Percentiles rank a stretch among this genome's conserved stretches.
Evolutionary conservation across 92 coral and sea anemone species (phyloP).

Genomic region (Hydrozoanthus gracilis): DNA sequence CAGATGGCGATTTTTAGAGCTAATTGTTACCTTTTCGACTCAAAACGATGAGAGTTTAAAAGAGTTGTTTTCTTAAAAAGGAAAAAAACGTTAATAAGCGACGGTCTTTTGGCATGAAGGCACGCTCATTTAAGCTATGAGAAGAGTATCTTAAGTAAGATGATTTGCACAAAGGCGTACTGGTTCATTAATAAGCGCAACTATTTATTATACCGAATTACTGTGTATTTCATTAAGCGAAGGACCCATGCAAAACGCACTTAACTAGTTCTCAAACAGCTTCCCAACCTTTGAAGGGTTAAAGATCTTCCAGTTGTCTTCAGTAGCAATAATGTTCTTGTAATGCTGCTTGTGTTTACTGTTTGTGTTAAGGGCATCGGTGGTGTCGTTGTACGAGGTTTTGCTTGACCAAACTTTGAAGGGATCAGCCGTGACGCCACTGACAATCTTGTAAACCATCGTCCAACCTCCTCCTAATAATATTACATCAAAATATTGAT

Average conservation of each 20-base stretch:
- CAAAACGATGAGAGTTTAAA: too few relatives aligned
- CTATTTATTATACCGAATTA: too few relatives aligned
- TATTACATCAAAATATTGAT: too few relatives aligned
- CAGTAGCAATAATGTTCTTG: background rate
- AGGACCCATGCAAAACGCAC: background rate
- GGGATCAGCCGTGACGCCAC: slow-evolving; percentile 12
- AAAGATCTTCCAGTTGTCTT: background rate
- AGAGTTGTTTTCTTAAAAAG: too few relatives aligned
- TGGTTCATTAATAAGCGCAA: too few relatives aligned
- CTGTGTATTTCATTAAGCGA: background rate
- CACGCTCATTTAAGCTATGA: too few relatives aligned
- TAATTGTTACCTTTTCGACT: too few relatives aligned
- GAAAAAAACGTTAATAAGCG: too few relatives aligned
- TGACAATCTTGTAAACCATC: slow-evolving; percentile 41
- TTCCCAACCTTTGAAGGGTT: background rate
- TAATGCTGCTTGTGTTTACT: background rate
- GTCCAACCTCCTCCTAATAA: slow-evolving; percentile 33
- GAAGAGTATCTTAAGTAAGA: too few relatives aligned
- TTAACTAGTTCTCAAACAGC: background rate
- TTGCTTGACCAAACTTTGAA: slow-evolving; percentile 31
- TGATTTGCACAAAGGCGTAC: too few relatives aligned
- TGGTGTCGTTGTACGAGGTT: slow-evolving; percentile 33
- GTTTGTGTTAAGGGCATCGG: background rate
- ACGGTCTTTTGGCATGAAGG: too few relatives aligned
- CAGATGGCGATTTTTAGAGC: too few relatives aligned